These are phyloP conservation scores for Syndactyla subalaris DNA, from an alignment of 2,797 vertebrate species.

Conservation along the genomic window DNA sequence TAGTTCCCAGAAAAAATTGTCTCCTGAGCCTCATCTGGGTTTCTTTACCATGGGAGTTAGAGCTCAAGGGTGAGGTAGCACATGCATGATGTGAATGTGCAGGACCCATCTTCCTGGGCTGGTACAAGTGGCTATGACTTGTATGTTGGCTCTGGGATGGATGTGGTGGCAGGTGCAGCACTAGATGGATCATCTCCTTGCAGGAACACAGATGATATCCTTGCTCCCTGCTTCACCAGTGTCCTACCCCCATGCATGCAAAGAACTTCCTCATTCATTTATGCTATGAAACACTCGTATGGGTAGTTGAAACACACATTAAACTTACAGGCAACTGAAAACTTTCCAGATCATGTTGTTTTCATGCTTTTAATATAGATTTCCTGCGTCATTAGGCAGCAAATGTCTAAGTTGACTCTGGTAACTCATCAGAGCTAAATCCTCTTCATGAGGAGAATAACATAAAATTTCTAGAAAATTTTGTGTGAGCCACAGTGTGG, in stretches of 20 bases:
- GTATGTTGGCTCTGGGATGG: background rate
- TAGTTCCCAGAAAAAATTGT: background rate
- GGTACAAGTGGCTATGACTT: background rate
- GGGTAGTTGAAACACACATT: background rate
- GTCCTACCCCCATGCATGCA: background rate
- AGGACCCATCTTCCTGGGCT: background rate
- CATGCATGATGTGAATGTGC: background rate
- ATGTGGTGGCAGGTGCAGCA: background rate
- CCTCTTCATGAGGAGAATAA: background rate
- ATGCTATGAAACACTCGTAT: background rate
- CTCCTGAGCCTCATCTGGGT: background rate
- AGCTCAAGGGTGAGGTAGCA: background rate
- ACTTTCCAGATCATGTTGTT: background rate
- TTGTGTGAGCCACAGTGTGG: background rate
- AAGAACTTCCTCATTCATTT: background rate
- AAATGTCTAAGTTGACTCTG: background rate
- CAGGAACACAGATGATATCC: background rate
- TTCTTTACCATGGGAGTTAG: background rate
- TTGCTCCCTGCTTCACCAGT: background rate
- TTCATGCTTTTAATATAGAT: background rate
- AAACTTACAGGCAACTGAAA: background rate
- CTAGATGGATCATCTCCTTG: background rate
- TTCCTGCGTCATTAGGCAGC: background rate
- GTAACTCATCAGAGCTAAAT: background rate
- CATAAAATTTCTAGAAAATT: background rate